phyloP scores from a whole-genome alignment of 1,140 invertebrate genomes.

The Bilobella aurantiaca region DNA sequence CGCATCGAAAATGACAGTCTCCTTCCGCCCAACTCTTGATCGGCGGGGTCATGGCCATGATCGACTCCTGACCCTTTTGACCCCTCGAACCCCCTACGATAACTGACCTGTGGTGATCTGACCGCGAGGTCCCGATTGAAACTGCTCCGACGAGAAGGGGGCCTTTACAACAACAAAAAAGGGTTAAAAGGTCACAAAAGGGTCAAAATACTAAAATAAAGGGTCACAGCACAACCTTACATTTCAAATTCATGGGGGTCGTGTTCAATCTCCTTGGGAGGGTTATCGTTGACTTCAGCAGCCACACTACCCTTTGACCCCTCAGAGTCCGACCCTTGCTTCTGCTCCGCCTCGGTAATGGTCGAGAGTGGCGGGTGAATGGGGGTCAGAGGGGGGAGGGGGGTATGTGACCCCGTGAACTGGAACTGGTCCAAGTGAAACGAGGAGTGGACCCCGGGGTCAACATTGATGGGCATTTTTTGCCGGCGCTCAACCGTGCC shows the following conservation, averaged over 20 bases:
- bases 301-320: background rate
- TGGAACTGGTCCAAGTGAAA: slow-evolving; percentile 1
- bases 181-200: background rate
- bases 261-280: background rate
- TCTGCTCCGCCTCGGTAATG: background rate
- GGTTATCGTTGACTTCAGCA: background rate
- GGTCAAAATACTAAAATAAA: background rate
- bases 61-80: no score
- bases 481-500: slow-evolving; percentile 74
- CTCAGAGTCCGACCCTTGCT: background rate
- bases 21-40: no score
- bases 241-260: background rate
- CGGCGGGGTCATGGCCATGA: no score
- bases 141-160: no score
- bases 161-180: background rate
- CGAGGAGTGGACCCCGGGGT: slow-evolving; percentile 77
- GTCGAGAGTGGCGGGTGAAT: background rate
- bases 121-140: no score
- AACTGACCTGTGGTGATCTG: no score
- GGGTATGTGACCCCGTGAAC: background rate
- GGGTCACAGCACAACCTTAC: background rate
- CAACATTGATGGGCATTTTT: slow-evolving; percentile 67
- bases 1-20: no score
- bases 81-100: no score
- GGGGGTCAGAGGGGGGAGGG: background rate